Percentiles rank a stretch among this genome's conserved stretches.
These are phyloP conservation scores for Paramormyrops hopkinsi DNA, from an alignment of 2,797 vertebrate genomes.

Conservation along the genomic window DNA sequence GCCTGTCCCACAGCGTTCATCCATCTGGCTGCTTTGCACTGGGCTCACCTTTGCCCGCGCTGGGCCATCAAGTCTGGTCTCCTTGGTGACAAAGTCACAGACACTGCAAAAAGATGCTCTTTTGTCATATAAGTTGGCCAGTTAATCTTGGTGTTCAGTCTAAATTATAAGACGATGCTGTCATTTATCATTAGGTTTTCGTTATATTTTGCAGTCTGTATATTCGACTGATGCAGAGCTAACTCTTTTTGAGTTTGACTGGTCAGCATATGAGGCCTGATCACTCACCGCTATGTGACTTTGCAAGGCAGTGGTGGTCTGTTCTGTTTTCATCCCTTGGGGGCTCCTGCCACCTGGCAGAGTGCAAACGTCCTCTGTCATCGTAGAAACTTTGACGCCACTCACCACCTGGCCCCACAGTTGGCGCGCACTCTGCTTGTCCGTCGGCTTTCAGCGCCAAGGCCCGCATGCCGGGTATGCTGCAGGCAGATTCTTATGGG, in stretches of 20 bases:
- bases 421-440: background rate
- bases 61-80: background rate
- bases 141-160: background rate
- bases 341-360: background rate
- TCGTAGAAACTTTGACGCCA: background rate
- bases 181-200: background rate
- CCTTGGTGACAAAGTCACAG: background rate
- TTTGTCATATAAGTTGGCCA: background rate
- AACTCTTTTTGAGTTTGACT: background rate
- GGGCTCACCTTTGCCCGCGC: background rate
- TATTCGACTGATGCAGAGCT: background rate
- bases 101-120: background rate
- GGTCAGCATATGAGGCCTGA: background rate
- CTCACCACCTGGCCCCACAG: background rate
- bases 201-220: background rate
- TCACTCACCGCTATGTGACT: slow-evolving; percentile 1
- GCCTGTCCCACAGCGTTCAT: background rate
- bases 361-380: slow-evolving; percentile 7
- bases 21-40: background rate
- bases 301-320: background rate
- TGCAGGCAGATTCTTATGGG: background rate
- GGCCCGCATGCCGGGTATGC: background rate
- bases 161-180: background rate
- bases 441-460: background rate
- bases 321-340: background rate